Evolutionary conservation across 2,888 invertebrate genomes (phyloP), one percentile per base, ranked within the genome.

Genomic region (Oasisia sp.): DNA sequence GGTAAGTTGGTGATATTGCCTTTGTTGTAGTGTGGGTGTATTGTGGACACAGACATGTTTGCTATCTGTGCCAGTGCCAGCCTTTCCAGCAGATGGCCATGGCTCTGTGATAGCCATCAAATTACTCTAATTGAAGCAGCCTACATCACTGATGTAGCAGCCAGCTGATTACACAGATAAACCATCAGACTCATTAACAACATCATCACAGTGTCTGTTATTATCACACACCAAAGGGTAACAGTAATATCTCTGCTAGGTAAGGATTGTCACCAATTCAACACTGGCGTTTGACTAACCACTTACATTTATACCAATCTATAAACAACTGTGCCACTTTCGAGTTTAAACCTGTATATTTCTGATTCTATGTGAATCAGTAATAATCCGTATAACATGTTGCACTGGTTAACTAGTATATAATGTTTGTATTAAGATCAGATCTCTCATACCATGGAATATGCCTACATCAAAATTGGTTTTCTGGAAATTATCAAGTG

Each of bases 151-250:
- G 74, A 74, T 74, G 74, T 74, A 74, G 19, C 7, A 27, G 74
- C 74, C 74, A 74, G 74, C 74, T 74, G 74, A 74, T 74, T 74
- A 74, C 74, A 74, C 27, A 74, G 74, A 74, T 74, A 74, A 74
- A 74, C 74, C 74, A 56, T 11, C 56, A 56, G 11, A 56, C 56
- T 56, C 56, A 56, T 56, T 56, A 56, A 56, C 56, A 74, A 1
- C 74, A 74, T 27, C 74, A 74, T 74, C 74, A 74, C 74, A 74
- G 74, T 74, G 74, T 74, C 27, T 1, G 27, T n/a, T 74, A 74
- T 74, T 74, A 27, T 74, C 74, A 11, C 19, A 19, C 56, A 56
- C 56, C 74, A 19, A 74, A 19, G 74, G 74, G 19, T 74, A 74
- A 74, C 74, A 74, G 27, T 74, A 74, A 74, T 74, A 74, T 19